These are phyloP conservation scores for Pogonocherus hispidulus DNA, from an alignment of 2,888 invertebrate species.

Conservation along the genomic window DNA sequence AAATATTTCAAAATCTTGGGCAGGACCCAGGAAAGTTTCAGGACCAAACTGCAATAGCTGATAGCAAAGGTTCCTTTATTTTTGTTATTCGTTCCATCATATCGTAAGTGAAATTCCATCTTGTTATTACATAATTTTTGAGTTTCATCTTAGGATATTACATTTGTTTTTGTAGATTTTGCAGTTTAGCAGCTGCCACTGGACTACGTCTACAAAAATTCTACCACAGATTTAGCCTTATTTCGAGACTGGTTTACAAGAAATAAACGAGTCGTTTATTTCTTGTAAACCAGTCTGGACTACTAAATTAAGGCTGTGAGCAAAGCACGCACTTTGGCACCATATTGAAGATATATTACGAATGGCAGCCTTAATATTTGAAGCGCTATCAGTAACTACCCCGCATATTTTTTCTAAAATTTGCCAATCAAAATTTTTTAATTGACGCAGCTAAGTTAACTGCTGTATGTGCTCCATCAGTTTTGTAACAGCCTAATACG, in stretches of 20 bases:
- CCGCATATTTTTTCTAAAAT: constrained; percentile 5
- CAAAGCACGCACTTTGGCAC: constrained; percentile 11
- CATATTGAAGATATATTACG: background rate
- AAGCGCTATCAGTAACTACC: background rate
- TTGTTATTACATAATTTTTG: background rate
- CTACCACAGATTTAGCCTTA: constrained; percentile 8
- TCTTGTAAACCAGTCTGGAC: constrained; percentile 1
- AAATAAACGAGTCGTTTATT: background rate
- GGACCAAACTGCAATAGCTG: constrained; percentile 14
- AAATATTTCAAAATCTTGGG: constrained; percentile 18
- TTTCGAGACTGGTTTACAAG: too few species aligned
- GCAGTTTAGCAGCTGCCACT: background rate
- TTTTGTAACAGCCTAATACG: constrained; percentile 21
- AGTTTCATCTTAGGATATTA: background rate
- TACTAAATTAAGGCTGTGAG: constrained; percentile 17
- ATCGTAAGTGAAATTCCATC: background rate
- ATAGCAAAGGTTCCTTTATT: constrained; percentile 11
- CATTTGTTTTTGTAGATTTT: constrained; percentile 10
- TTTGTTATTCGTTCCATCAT: background rate
- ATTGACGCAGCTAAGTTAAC: constrained; percentile 15
- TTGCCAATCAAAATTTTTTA: constrained; percentile 12
- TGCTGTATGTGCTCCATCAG: constrained; percentile 14
- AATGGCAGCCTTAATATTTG: constrained; percentile 8
- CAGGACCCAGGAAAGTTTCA: background rate
- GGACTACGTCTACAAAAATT: constrained; percentile 16